Percentiles rank a stretch among this genome's conserved stretches.
Conservation (phyloP, 2,888 invertebrate species). For the Aspidapion aeneum region DNA sequence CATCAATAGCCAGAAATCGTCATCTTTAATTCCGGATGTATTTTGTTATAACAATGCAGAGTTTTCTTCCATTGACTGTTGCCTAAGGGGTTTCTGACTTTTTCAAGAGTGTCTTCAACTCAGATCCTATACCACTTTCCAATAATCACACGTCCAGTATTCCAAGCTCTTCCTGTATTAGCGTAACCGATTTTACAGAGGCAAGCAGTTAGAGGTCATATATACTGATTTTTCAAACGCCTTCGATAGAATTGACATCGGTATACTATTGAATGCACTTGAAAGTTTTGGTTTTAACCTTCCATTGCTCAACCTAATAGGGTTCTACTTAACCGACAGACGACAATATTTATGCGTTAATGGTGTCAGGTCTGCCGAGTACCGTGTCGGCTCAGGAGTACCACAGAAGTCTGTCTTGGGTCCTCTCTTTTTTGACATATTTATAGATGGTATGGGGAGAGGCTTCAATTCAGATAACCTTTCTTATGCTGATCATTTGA, state of each 20-base stretch:
- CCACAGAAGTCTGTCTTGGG: not conserved
- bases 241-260: not conserved
- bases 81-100: too few relatives aligned
- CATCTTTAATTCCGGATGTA: too few relatives aligned
- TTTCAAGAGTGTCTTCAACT: too few relatives aligned
- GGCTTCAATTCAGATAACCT: not conserved
- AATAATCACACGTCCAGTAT: too few relatives aligned
- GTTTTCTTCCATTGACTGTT: too few relatives aligned
- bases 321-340: not conserved
- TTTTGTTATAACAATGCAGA: too few relatives aligned
- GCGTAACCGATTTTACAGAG: too few relatives aligned
- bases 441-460: not conserved
- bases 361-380: not conserved
- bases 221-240: not conserved
- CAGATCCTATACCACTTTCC: too few relatives aligned
- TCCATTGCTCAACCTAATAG: not conserved
- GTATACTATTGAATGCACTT: not conserved
- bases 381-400: not conserved
- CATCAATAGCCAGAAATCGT: too few relatives aligned
- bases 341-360: not conserved
- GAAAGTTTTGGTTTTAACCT: not conserved
- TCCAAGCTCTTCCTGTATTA: too few relatives aligned
- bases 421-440: not conserved
- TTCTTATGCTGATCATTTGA: not conserved
- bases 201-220: not conserved